phyloP scores from a whole-genome alignment of 2,797 vertebrate genomes.

The Oreortyx pictus region DNA sequence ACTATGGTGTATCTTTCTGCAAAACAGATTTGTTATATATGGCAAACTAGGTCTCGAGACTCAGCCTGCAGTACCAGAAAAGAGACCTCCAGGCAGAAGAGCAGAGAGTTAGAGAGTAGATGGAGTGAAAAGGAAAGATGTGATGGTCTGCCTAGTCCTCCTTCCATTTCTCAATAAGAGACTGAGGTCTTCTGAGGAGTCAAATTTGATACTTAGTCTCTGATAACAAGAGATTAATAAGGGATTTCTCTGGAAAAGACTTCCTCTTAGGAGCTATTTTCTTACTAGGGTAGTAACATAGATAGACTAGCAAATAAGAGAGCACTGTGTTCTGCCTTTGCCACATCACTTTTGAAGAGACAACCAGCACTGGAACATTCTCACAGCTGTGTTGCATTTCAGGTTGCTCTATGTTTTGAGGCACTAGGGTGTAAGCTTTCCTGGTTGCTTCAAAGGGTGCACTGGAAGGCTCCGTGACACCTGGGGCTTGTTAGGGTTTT shows the following conservation, averaged over 20 bases:
- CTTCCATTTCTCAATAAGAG: background rate
- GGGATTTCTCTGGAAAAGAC: background rate
- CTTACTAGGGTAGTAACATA: background rate
- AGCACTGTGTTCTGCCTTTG: background rate
- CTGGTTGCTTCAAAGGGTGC: conserved; percentile 40
- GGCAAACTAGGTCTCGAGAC: background rate
- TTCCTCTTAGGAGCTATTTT: background rate
- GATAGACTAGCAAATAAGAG: background rate
- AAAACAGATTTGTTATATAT: background rate
- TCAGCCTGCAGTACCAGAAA: background rate
- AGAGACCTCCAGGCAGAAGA: background rate
- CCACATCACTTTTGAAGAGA: background rate
- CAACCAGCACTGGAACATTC: fast-evolving
- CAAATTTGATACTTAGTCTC: background rate
- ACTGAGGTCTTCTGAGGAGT: background rate
- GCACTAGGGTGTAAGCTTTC: background rate
- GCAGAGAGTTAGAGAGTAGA: background rate
- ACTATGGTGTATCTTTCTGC: background rate
- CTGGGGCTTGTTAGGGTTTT: conserved; percentile 54
- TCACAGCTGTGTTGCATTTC: conserved; percentile 45
- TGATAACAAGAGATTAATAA: background rate
- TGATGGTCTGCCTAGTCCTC: background rate
- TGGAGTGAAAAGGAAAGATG: background rate
- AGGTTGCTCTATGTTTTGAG: conserved; percentile 2
- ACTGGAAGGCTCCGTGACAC: background rate